Base-by-base conservation (phyloP, 2,797 vertebrate species). In the Benthosema pterotum region DNA sequence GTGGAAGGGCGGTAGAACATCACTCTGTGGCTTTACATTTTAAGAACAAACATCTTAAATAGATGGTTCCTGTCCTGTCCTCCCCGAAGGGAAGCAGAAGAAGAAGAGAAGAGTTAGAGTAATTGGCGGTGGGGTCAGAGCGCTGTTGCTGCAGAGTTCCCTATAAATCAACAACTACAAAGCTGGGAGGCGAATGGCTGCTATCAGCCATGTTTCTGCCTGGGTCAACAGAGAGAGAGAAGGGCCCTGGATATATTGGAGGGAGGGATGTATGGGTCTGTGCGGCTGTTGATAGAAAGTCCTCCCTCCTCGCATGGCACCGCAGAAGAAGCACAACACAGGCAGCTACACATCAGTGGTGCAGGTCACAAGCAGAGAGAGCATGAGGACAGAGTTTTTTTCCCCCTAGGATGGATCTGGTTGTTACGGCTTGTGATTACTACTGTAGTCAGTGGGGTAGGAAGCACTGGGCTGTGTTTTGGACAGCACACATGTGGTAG, bases 101-200 rank as follows among this genome's bases (percentile, higher is more conserved):
- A 55, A 69, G 55, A 45, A 56, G 48, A 67, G 62, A 71, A 71
- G 64, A 52, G 63, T 64, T 72, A 78, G 77, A 83, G 63, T 83
- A 87, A 84, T 81, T 88, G 82, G 74, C 67, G 80, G 74, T 56
- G 71, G 65, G 65, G 74, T 82, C 75, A 80, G 71, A 85, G n/a
- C 74, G 66, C 68, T 73, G 74, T 75, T 77, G 71, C 77, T 76
- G 83, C 73, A 72, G 28, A 60, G 74, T 77, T n/a, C n/a, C 67
- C 69, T 61, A 74, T 84, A 85, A 87, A 88, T 89, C 83, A 85
- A 80, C 83, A 78, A 80, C 75, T 82, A 82, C 69, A 79, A 89
- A 87, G 77, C 62, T 73, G 60, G 60, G 47, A 71, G 64, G 64
- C 45, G 12, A 77, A 67, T 32, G 45, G 45, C 55, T 52, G 65